phyloP scores from a whole-genome alignment of 1,140 invertebrate genomes.

The Druon quercuslanigerum region DNA sequence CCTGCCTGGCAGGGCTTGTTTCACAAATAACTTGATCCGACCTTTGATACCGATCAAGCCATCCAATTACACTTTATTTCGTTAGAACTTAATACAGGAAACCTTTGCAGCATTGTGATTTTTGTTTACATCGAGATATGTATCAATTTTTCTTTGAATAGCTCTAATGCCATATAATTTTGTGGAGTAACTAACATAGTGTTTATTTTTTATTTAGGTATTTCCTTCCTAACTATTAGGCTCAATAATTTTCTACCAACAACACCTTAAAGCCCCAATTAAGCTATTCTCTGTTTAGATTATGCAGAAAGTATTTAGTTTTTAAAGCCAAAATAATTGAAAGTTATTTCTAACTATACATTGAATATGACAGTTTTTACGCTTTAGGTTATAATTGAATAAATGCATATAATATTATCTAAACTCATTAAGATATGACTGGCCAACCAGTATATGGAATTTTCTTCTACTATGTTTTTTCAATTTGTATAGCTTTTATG shows the following conservation, averaged over 20 bases:
- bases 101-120: no score
- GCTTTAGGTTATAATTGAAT: neutral
- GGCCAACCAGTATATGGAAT: no score
- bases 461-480: no score
- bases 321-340: neutral
- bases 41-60: constrained; percentile 41
- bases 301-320: constrained; percentile 25
- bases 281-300: constrained; percentile 16
- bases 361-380: no score
- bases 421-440: no score
- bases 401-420: neutral
- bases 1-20: constrained; percentile 45
- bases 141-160: no score
- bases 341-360: no score
- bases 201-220: constrained; percentile 20
- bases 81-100: neutral
- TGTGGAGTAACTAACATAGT: neutral
- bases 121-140: no score
- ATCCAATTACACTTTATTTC: constrained; percentile 41
- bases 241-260: neutral
- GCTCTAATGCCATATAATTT: neutral
- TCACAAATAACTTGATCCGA: constrained; percentile 57
- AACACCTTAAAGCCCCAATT: constrained; percentile 22
- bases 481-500: no score
- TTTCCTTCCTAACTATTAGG: neutral